Evolutionary conservation across 2,797 vertebrate species (phyloP).

Genomic region (Nannoperca australis): DNA sequence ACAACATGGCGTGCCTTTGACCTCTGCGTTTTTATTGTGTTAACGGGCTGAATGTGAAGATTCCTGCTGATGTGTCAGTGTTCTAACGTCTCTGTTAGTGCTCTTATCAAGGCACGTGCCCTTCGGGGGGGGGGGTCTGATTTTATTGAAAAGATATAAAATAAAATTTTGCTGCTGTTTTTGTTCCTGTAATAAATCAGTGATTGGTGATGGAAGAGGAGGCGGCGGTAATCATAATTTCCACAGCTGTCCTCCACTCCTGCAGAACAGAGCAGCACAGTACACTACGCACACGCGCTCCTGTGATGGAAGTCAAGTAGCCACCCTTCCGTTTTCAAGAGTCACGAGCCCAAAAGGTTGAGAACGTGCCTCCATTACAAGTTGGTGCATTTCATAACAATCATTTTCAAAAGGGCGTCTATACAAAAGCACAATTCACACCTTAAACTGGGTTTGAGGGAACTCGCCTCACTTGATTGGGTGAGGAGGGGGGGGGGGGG

Average conservation of each 20-base stretch:
- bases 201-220: not conserved
- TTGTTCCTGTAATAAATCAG: not conserved
- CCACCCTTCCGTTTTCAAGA: constrained; percentile 1
- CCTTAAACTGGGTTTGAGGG: not conserved
- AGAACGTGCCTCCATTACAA: not conserved
- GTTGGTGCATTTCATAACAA: constrained; percentile 2
- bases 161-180: not conserved
- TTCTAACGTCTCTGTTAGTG: not conserved
- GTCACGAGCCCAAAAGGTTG: not conserved
- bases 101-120: not conserved
- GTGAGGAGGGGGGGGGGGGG: too few relatives aligned
- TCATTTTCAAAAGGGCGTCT: not conserved
- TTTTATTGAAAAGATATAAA: not conserved
- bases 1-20: constrained; percentile 1
- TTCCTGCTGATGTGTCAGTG: not conserved
- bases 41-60: not conserved
- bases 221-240: not conserved
- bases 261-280: not conserved
- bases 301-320: constrained; percentile 23
- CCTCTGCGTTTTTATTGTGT: not conserved
- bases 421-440: not conserved
- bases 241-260: not conserved
- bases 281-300: not conserved
- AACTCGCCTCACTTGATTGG: too few relatives aligned
- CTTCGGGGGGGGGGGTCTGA: not conserved